Percentiles rank a stretch among this genome's conserved stretches.
phyloP scores from a whole-genome alignment of 2,888 invertebrate genomes.

The Caenorhabditis sp. region DNA sequence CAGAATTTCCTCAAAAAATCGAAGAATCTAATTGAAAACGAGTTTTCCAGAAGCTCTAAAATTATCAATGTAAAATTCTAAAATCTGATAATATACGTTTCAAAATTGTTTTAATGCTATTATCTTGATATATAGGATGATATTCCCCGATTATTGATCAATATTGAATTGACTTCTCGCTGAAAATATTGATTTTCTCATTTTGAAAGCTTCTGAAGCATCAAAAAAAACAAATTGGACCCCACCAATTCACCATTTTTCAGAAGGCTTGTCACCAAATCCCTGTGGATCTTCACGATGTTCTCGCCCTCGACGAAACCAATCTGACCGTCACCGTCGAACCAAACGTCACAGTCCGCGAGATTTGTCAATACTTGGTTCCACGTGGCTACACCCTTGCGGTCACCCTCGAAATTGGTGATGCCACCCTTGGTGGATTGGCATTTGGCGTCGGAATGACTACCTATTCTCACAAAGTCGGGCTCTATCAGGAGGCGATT shows the following conservation, averaged over 20 bases:
- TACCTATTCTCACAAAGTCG: slow-evolving; percentile 79
- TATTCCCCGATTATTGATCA: too few relatives aligned
- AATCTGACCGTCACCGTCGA: slow-evolving; percentile 78
- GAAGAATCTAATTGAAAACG: too few relatives aligned
- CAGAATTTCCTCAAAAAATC: too few relatives aligned
- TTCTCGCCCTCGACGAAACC: slow-evolving; percentile 76
- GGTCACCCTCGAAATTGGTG: slow-evolving; percentile 79
- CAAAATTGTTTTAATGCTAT: too few relatives aligned
- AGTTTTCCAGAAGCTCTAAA: too few relatives aligned
- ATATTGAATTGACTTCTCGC: too few relatives aligned
- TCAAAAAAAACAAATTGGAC: too few relatives aligned
- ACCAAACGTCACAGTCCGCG: slow-evolving; percentile 79
- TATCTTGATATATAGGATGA: too few relatives aligned
- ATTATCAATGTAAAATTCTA: too few relatives aligned
- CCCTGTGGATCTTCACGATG: slow-evolving; percentile 77
- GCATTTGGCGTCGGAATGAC: slow-evolving; percentile 82
- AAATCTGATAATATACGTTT: too few relatives aligned
- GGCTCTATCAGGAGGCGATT: slow-evolving; percentile 79
- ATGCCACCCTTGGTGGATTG: slow-evolving; percentile 79
- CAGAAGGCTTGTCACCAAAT: slow-evolving; percentile 76
- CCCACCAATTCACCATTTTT: slow-evolving; percentile 13
- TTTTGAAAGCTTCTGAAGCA: not conserved
- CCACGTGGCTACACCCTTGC: slow-evolving; percentile 77
- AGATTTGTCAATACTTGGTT: slow-evolving; percentile 78
- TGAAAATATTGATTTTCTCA: too few relatives aligned